phyloP scores from a whole-genome alignment of 2,888 invertebrate genomes.

The Protonemura montana region DNA sequence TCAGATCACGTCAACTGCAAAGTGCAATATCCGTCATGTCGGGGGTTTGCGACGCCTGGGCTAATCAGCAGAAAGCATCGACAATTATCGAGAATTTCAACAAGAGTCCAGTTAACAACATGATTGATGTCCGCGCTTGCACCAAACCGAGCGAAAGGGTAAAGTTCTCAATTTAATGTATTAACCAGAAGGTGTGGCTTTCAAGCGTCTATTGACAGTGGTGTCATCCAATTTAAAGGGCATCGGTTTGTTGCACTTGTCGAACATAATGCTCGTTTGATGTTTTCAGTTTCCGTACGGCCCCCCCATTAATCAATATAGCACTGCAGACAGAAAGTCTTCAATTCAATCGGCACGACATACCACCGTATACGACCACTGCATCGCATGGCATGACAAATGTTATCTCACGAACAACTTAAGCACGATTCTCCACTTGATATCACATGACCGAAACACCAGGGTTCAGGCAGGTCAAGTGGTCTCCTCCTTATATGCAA shows the following conservation, averaged over 20 bases:
- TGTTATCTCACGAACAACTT: background rate
- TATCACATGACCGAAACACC: background rate
- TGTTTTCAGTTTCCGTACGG: background rate
- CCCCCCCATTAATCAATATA: constrained; percentile 2
- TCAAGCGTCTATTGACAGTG: constrained; percentile 7
- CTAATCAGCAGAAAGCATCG: constrained; percentile 13
- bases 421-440: background rate
- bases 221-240: background rate
- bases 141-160: constrained; percentile 73
- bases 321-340: background rate
- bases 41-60: constrained; percentile 5
- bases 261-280: background rate
- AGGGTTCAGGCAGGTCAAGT: background rate
- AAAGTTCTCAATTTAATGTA: constrained; percentile 53
- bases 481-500: background rate
- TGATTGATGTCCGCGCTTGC: constrained; percentile 70
- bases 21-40: constrained; percentile 1
- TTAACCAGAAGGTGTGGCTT: background rate
- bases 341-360: background rate
- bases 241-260: background rate
- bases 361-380: background rate
- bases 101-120: constrained; percentile 41
- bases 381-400: background rate
- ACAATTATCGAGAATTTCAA: background rate
- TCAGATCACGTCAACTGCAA: background rate